phyloP scores from a whole-genome alignment of 2,797 vertebrate genomes.

The Melanotaenia boesemani region DNA sequence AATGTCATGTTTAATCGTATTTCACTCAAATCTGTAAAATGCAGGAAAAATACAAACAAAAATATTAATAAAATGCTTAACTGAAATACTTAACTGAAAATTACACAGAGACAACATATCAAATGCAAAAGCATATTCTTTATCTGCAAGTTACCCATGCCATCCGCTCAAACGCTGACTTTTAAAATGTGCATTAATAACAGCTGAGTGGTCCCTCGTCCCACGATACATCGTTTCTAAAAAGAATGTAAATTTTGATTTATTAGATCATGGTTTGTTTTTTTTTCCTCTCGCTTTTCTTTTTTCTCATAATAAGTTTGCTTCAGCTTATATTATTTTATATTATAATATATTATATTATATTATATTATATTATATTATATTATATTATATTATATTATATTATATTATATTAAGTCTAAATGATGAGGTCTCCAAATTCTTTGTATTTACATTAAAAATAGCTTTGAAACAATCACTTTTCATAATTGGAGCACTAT shows the following conservation, averaged over 20 bases:
- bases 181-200: neutral
- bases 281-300: too few relatives aligned
- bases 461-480: slow-evolving; percentile 8
- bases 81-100: neutral
- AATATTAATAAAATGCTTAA: neutral
- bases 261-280: neutral
- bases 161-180: neutral
- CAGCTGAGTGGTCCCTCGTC: neutral
- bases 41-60: neutral
- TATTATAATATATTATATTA: too few relatives aligned
- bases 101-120: neutral
- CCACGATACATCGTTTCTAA: neutral
- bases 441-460: neutral
- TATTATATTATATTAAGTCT: neutral
- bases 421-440: neutral
- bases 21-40: slow-evolving; percentile 31
- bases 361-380: too few relatives aligned
- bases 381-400: neutral
- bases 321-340: too few relatives aligned
- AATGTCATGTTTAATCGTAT: slow-evolving; percentile 60
- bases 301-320: too few relatives aligned
- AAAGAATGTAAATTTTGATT: neutral
- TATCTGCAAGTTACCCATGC: neutral
- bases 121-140: neutral
- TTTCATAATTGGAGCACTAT: slow-evolving; percentile 22